These are phyloP conservation scores for Mustela nigripes DNA, from an alignment of 2,113 vertebrate species.

Conservation along the genomic window DNA sequence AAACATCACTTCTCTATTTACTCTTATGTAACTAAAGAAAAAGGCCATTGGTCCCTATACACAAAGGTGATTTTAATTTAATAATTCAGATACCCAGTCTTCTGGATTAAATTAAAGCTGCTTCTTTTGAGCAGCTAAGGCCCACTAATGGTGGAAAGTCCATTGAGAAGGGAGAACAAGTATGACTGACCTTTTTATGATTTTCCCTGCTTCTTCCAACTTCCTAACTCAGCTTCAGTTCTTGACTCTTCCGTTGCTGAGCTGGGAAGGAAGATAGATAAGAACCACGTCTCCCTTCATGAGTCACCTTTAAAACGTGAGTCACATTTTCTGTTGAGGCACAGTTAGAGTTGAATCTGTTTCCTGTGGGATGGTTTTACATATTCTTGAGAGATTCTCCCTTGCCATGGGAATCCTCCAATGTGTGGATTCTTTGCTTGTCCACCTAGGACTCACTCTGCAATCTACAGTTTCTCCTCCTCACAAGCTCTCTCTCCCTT, in stretches of 20 bases:
- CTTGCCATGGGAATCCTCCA: neutral
- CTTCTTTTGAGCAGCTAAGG: neutral
- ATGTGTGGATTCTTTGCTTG: neutral
- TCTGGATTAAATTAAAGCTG: neutral
- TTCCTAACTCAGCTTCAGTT: neutral
- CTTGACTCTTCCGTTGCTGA: neutral
- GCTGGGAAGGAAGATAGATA: neutral
- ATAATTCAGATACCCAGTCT: neutral
- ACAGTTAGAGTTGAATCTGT: neutral
- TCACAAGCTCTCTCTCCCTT: neutral
- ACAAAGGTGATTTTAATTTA: neutral
- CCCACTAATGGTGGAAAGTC: neutral
- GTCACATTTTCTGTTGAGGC: neutral
- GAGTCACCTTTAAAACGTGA: neutral
- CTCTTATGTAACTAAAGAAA: neutral
- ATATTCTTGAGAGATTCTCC: neutral
- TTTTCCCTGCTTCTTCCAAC: neutral
- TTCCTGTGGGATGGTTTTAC: neutral
- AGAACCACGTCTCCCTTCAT: accelerated
- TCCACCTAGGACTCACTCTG: neutral
- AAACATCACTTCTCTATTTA: neutral
- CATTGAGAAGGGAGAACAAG: neutral
- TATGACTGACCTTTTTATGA: neutral
- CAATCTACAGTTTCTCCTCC: neutral
- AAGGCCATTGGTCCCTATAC: neutral